Percentiles rank a stretch among this genome's conserved stretches.
These are phyloP conservation scores for Mormyrus iriodes DNA, from an alignment of 2,113 vertebrate genomes.

Conservation along the genomic window DNA sequence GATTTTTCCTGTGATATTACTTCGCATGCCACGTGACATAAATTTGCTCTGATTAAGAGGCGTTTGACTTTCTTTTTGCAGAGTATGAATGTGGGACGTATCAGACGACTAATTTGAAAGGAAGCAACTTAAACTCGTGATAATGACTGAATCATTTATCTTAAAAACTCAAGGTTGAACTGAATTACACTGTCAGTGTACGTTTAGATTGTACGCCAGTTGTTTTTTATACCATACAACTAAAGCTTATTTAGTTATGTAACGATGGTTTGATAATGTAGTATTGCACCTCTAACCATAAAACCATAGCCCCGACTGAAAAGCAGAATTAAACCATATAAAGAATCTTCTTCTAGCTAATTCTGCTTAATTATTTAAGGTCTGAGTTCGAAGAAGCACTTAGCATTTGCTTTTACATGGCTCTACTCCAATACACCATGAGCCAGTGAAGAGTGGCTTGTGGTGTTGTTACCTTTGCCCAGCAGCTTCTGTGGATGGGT, in stretches of 20 bases:
- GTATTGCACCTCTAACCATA: neutral
- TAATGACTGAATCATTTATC: neutral
- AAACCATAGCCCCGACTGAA: neutral
- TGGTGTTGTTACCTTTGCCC: neutral
- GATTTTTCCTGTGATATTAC: neutral
- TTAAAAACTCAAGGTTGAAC: neutral
- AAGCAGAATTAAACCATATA: neutral
- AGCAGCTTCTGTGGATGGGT: neutral
- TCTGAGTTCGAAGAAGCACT: neutral
- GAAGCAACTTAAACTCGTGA: neutral
- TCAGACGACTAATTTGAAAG: neutral
- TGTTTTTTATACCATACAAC: neutral
- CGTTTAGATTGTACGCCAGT: neutral
- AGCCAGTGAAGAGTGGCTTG: neutral
- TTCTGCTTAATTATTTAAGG: neutral
- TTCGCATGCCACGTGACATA: conserved; percentile 6
- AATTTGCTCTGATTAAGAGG: neutral
- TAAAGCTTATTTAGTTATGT: neutral
- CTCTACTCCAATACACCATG: neutral
- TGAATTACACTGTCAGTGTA: neutral
- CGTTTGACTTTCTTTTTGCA: neutral
- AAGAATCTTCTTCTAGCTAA: neutral
- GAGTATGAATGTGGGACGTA: neutral
- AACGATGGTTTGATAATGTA: neutral
- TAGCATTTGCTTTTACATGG: neutral